These are phyloP conservation scores for Scytalopus superciliaris DNA, from an alignment of 2,113 vertebrate species.

Conservation along the genomic window DNA sequence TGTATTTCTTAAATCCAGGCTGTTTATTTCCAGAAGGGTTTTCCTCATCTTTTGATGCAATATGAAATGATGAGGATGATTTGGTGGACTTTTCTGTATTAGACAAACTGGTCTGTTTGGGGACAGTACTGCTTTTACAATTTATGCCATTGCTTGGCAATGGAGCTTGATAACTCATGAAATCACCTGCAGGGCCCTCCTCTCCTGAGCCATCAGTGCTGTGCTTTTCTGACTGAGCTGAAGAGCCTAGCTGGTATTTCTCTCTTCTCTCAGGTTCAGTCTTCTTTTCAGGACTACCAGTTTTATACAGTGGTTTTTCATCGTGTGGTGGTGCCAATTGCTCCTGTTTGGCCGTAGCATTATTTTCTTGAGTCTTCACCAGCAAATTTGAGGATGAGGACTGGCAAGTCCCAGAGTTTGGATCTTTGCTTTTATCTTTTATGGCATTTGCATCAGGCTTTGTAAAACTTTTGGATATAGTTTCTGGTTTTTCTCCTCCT, in stretches of 20 bases:
- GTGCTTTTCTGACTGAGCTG: neutral
- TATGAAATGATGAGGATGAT: neutral
- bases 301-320: neutral
- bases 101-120: neutral
- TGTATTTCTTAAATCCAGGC: constrained; percentile 8
- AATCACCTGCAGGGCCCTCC: neutral
- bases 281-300: neutral
- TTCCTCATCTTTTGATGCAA: neutral
- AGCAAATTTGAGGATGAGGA: neutral
- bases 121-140: neutral
- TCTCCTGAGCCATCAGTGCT: neutral
- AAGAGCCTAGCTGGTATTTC: neutral
- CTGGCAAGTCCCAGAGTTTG: neutral
- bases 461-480: neutral
- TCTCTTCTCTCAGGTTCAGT: neutral
- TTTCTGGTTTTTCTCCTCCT: neutral
- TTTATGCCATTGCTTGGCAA: neutral
- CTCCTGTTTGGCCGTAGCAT: neutral
- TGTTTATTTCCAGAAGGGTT: neutral
- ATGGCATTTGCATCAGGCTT: neutral
- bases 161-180: neutral
- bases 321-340: neutral
- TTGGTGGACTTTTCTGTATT: neutral
- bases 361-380: neutral
- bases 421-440: neutral